These are phyloP conservation scores for Proterorhinus semilunaris DNA, from an alignment of 2,113 vertebrate species.

Conservation along the genomic window DNA sequence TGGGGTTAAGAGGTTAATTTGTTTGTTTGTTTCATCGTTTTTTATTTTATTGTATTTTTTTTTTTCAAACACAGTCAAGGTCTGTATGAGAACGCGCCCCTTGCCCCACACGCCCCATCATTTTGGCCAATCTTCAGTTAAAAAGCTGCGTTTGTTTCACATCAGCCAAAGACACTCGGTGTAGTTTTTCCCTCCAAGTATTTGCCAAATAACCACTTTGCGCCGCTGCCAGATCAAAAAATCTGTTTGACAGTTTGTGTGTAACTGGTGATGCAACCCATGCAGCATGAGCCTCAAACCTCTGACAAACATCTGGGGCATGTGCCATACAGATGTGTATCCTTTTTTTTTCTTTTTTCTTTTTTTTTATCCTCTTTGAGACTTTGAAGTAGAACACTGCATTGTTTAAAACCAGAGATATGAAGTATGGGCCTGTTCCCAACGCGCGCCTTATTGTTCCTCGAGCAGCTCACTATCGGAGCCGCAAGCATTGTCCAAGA, in stretches of 20 bases:
- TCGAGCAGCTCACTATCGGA: constrained; percentile 35
- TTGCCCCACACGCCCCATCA: too few species aligned
- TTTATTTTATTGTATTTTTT: too few species aligned
- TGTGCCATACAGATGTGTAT: constrained; percentile 7
- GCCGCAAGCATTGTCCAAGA: constrained; percentile 29
- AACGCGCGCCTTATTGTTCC: constrained; percentile 26
- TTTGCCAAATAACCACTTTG: background rate
- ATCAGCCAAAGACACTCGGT: background rate
- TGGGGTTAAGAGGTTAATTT: too few species aligned
- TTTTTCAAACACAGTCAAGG: too few species aligned
- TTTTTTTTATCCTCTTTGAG: background rate
- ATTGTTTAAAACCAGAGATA: constrained; percentile 5
- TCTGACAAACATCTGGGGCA: background rate
- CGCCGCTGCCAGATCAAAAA: background rate
- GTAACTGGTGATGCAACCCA: background rate
- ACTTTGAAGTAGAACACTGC: background rate
- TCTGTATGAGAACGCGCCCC: too few species aligned
- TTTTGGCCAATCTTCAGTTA: too few species aligned
- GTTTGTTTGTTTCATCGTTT: too few species aligned
- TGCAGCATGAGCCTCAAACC: background rate
- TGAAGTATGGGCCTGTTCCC: constrained; percentile 38
- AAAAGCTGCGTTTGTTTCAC: background rate
- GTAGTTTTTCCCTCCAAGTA: background rate
- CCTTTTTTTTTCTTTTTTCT: too few species aligned
- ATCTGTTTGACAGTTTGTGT: background rate